phyloP scores from a whole-genome alignment of 2,797 vertebrate species.

The Scomberomorus guttatus region DNA sequence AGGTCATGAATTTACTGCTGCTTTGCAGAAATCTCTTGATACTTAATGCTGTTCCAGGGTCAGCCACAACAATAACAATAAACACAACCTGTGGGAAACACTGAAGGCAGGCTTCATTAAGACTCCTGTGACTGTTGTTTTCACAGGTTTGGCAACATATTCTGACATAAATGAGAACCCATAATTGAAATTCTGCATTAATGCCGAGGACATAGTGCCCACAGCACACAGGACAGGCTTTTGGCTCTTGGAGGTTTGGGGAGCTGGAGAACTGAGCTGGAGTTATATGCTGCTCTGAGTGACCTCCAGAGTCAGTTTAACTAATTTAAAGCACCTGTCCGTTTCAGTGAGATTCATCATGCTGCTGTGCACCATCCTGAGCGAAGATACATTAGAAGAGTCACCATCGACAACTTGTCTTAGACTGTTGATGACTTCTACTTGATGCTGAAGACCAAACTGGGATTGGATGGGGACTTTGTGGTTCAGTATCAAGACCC shows the following conservation, averaged over 20 bases:
- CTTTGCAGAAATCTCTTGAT: slow-evolving; percentile 2
- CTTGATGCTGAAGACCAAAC: too few species aligned
- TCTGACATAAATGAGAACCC: neutral
- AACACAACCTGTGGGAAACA: slow-evolving; percentile 12
- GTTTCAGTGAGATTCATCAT: too few species aligned
- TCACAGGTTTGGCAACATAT: neutral
- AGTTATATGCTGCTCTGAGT: slow-evolving; percentile 56
- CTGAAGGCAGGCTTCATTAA: slow-evolving; percentile 15
- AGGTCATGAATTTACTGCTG: neutral
- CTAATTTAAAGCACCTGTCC: slow-evolving; percentile 64
- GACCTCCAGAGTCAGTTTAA: slow-evolving; percentile 72
- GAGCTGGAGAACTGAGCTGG: slow-evolving; percentile 47
- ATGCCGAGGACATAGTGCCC: neutral
- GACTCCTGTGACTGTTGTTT: neutral
- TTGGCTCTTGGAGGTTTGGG: slow-evolving; percentile 50
- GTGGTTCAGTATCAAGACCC: slow-evolving; percentile 41
- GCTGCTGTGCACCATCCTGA: too few species aligned
- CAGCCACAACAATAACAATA: neutral
- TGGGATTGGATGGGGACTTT: neutral
- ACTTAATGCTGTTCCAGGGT: neutral
- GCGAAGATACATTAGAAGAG: too few species aligned
- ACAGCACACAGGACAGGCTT: slow-evolving; percentile 37
- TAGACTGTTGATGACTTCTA: too few species aligned
- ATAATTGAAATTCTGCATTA: neutral
- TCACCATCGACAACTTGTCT: too few species aligned